Conservation (phyloP, 2,113 vertebrate genomes). For the Cyprinodon tularosa region DNA sequence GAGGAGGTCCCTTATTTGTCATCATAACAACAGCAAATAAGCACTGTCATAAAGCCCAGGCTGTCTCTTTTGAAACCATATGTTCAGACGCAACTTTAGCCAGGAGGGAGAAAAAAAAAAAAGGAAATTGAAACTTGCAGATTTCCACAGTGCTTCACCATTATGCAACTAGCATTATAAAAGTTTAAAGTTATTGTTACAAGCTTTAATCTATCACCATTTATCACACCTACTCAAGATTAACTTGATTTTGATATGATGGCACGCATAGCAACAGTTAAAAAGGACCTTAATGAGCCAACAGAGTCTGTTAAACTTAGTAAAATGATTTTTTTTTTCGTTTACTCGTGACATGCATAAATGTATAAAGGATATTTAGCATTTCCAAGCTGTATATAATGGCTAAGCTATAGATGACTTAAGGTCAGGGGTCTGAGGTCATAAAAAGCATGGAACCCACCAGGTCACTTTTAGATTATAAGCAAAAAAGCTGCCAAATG, state of each 20-base stretch:
- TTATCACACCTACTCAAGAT: not conserved
- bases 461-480: too few relatives aligned
- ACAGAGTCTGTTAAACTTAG: not conserved
- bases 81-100: not conserved
- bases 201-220: not conserved
- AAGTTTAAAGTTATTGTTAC: not conserved
- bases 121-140: not conserved
- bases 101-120: not conserved
- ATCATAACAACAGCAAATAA: conserved; percentile 20
- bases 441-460: too few relatives aligned
- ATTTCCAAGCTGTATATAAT: not conserved
- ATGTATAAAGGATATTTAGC: not conserved
- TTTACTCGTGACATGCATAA: not conserved
- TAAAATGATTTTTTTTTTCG: not conserved
- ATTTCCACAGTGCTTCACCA: conserved; percentile 12
- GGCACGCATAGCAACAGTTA: not conserved
- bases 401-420: not conserved
- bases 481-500: too few relatives aligned
- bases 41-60: not conserved
- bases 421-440: not conserved
- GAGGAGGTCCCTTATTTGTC: conserved; percentile 8
- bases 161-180: conserved; percentile 2
- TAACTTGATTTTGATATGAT: not conserved
- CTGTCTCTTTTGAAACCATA: not conserved
- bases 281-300: not conserved